These are phyloP conservation scores for Zeus faber DNA, from an alignment of 2,113 vertebrate species.

Conservation along the genomic window DNA sequence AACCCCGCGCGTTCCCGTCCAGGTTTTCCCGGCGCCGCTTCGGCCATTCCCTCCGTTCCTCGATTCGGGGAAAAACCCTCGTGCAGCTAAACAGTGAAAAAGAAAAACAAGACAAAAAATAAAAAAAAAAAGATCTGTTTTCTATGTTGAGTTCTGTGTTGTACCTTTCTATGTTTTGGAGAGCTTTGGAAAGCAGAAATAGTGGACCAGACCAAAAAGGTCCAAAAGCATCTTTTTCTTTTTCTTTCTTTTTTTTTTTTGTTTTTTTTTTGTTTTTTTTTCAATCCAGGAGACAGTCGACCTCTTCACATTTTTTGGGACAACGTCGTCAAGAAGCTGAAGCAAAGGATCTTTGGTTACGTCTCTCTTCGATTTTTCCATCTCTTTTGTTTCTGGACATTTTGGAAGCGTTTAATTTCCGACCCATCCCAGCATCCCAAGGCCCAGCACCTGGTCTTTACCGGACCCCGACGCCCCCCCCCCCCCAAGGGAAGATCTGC, in stretches of 20 bases:
- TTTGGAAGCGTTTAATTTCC: too few relatives aligned
- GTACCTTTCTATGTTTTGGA: slow-evolving; percentile 63
- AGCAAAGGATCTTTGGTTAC: too few relatives aligned
- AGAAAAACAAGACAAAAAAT: slow-evolving; percentile 30
- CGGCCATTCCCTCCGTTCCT: slow-evolving; percentile 50
- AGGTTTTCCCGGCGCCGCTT: slow-evolving; percentile 42
- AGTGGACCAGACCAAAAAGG: slow-evolving; percentile 27
- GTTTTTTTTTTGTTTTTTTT: slow-evolving; percentile 20
- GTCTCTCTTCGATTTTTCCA: too few relatives aligned
- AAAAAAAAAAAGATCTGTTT: slow-evolving; percentile 28
- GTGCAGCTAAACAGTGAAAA: slow-evolving; percentile 63
- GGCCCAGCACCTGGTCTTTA: too few relatives aligned
- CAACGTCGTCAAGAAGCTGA: background rate
- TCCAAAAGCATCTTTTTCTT: slow-evolving; percentile 35
- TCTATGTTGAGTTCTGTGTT: slow-evolving; percentile 45
- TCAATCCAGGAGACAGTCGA: background rate
- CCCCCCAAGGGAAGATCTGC: background rate
- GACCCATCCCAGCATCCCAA: too few relatives aligned
- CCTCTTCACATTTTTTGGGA: background rate
- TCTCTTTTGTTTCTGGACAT: too few relatives aligned
- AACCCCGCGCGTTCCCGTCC: slow-evolving; percentile 25
- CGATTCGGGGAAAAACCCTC: slow-evolving; percentile 32
- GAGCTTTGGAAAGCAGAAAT: slow-evolving; percentile 50
- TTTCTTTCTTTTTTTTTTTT: too few relatives aligned
- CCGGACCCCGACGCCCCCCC: too few relatives aligned